A percentile compares a stretch with the other conserved stretches of the same genome.
Evolutionary conservation across 2,888 invertebrate species (phyloP).

Genomic region (Tenthredo mesomela): DNA sequence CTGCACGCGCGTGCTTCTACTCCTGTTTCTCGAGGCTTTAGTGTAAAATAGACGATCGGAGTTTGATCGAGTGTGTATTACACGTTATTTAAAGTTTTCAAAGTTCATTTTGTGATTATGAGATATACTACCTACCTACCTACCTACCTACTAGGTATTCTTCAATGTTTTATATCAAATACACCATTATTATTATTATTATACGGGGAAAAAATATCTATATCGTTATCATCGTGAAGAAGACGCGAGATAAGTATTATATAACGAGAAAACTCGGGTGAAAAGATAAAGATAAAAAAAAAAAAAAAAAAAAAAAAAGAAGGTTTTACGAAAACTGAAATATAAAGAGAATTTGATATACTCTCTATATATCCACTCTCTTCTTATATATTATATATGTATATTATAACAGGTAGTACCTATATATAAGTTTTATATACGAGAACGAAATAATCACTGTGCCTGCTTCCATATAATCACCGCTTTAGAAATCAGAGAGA

Average conservation of each 20-base stretch:
- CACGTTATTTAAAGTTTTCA: not conserved
- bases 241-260: not conserved
- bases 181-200: not conserved
- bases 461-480: not conserved
- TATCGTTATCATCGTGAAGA: not conserved
- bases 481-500: not conserved
- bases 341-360: not conserved
- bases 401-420: not conserved
- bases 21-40: too few species aligned
- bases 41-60: not conserved
- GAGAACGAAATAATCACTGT: not conserved
- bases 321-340: not conserved
- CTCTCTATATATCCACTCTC: not conserved
- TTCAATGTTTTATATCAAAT: too few species aligned
- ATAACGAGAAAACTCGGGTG: not conserved
- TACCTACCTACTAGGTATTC: too few species aligned
- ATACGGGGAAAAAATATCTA: too few species aligned
- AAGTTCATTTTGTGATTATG: not conserved
- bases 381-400: not conserved
- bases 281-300: too few species aligned
- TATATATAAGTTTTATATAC: not conserved
- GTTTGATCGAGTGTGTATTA: not conserved
- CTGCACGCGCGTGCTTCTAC: too few species aligned
- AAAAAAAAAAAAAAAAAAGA: not conserved
- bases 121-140: too few species aligned